A percentile compares a stretch with the other conserved stretches of the same genome.
phyloP scores from a whole-genome alignment of 1,140 invertebrate genomes.

The Tetramorium parvispinum region DNA sequence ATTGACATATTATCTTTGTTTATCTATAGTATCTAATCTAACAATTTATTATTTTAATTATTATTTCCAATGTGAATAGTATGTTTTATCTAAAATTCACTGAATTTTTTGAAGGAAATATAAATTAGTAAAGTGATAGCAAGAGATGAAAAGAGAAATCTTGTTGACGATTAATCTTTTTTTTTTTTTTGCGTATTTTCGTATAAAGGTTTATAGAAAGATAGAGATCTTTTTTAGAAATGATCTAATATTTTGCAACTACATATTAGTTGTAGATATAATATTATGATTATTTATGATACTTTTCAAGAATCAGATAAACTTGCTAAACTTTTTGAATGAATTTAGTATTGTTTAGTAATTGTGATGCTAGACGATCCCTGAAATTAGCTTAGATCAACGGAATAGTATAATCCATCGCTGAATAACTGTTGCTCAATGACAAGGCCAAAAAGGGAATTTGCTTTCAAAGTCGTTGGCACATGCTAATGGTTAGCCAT shows the following conservation, averaged over 20 bases:
- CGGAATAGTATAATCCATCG: background rate
- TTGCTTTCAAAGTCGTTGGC: slow-evolving; percentile 62
- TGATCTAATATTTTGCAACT: background rate
- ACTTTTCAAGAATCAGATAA: too few relatives aligned
- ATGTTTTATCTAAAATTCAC: background rate
- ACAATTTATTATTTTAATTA: background rate
- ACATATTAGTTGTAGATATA: too few relatives aligned
- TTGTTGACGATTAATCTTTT: background rate
- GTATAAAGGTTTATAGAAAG: background rate
- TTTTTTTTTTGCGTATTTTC: background rate
- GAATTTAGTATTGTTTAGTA: background rate
- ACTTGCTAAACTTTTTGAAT: too few relatives aligned
- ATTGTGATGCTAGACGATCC: background rate
- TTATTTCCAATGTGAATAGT: background rate
- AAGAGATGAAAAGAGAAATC: background rate
- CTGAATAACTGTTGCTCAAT: slow-evolving; percentile 26
- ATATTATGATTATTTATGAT: too few relatives aligned
- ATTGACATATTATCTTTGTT: background rate
- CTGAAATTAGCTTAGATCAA: background rate
- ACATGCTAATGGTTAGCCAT: background rate
- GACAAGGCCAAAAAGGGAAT: slow-evolving; percentile 53
- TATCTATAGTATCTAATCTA: background rate
- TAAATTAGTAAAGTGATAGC: background rate
- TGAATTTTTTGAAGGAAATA: background rate
- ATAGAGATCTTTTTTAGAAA: background rate